Base-by-base conservation (phyloP, 1,140 invertebrate species). In the Druon quercuslanigerum region DNA sequence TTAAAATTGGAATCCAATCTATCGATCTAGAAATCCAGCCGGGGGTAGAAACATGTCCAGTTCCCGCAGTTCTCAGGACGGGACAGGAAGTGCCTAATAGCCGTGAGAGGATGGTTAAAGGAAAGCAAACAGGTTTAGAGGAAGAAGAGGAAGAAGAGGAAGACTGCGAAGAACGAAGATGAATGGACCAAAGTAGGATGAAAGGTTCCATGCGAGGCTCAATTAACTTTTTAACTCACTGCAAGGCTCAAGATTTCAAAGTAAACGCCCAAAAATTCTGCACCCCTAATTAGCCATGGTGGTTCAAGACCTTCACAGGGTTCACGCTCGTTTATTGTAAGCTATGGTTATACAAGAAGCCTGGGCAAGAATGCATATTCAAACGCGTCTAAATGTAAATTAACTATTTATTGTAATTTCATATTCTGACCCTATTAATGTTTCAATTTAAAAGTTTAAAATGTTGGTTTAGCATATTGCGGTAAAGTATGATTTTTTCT, bases 81-180 rank as follows among this genome's bases (percentile, higher is more conserved):
- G 78, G 89, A 86, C 90, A 90, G 90, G 90, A 91, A 91, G 89
- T 89, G 83, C 88, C 88, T 90, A 91, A 91, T 91, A 90, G 88
- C 88, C 88, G 89, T 88, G 87, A 90, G 88, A 90, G 87, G 88
- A 88, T 90, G 80, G 82, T 83, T 86, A 77, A 75, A 80, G 57
- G 71, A 78, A n/a, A 80, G 84, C 82, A 87, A 87, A 87, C 86
- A 84, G 83, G 85, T 87, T 87, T 87, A 79, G 56, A 76, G 76
- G 79, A 78, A 77, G 84, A 78, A 74, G 79, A 81, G 71, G 51
- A 73, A 78, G 77, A 78, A 74, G 79, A 81, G 71, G 51, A 73
- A 78, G 77, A 73, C 75, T 56, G 79, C 51, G 40, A 46, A 46
- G 40, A 46, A 46, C n/a, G 74, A 74, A 79, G 82, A 85, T 85